Percentiles rank a stretch among this genome's conserved stretches.
phyloP scores from a whole-genome alignment of 2,888 invertebrate species.

The Leptinotarsa juncta region DNA sequence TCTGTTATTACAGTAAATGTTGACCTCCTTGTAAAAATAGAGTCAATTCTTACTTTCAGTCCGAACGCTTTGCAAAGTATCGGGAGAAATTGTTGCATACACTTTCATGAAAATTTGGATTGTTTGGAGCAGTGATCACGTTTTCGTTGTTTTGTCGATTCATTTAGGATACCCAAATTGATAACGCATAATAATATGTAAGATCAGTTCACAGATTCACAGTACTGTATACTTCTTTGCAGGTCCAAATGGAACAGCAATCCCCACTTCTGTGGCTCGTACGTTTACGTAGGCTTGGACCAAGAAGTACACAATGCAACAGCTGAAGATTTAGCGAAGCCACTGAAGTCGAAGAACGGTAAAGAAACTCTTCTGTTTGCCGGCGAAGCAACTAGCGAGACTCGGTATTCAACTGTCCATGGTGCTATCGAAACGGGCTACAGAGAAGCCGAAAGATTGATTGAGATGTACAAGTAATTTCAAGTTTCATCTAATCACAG shows the following conservation, averaged over 20 bases:
- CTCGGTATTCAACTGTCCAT: slow-evolving; percentile 69
- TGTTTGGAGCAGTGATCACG: too few relatives aligned
- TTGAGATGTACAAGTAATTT: slow-evolving; percentile 58
- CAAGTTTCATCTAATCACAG: not conserved
- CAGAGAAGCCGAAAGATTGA: slow-evolving; percentile 68
- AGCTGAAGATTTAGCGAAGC: slow-evolving; percentile 70
- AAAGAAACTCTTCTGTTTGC: slow-evolving; percentile 71
- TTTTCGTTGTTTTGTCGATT: too few relatives aligned
- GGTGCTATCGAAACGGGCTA: slow-evolving; percentile 70
- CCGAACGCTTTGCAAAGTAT: too few relatives aligned
- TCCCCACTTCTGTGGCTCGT: slow-evolving; percentile 78
- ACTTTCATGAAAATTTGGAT: too few relatives aligned
- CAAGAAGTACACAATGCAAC: slow-evolving; percentile 68
- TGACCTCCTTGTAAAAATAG: too few relatives aligned
- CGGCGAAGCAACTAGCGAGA: slow-evolving; percentile 70
- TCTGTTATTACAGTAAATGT: too few relatives aligned
- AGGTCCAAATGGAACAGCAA: slow-evolving; percentile 81
- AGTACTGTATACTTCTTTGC: slow-evolving; percentile 41
- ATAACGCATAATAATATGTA: too few relatives aligned
- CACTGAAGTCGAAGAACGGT: slow-evolving; percentile 64
- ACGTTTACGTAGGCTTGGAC: slow-evolving; percentile 72
- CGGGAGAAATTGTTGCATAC: too few relatives aligned
- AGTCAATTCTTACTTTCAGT: too few relatives aligned
- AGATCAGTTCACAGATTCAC: too few relatives aligned
- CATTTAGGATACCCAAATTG: too few relatives aligned